A percentile compares a stretch with the other conserved stretches of the same genome.
Evolutionary conservation across 2,113 vertebrate species (phyloP).

Genomic region (Protobothrops mucrosquamatus): DNA sequence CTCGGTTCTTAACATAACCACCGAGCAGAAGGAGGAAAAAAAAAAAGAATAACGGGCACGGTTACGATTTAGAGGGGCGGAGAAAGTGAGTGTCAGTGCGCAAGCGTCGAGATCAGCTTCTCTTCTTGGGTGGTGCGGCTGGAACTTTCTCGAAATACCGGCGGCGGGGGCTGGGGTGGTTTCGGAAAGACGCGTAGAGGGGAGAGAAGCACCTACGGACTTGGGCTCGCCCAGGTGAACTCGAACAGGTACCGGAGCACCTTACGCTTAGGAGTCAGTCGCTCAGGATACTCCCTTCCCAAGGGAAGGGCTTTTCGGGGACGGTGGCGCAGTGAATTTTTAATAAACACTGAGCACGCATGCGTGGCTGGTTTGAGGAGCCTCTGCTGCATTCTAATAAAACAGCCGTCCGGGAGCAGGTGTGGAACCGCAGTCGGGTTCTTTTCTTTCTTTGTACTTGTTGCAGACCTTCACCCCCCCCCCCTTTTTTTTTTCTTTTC

Average conservation of each 20-base stretch:
- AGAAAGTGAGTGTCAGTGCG: not conserved
- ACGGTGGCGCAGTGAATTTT: conserved; percentile 66
- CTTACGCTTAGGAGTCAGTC: fast-evolving
- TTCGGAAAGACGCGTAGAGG: fast-evolving
- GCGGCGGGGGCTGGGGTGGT: not conserved
- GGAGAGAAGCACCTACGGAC: not conserved
- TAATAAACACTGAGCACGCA: conserved; percentile 2
- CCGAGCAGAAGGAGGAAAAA: not conserved
- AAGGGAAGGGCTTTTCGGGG: conserved; percentile 27
- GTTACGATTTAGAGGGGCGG: not conserved
- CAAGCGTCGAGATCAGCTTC: conserved; percentile 13
- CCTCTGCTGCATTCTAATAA: not conserved
- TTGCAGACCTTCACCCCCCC: not conserved
- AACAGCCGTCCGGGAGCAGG: not conserved
- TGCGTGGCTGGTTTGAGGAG: conserved; percentile 34
- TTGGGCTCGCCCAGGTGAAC: not conserved
- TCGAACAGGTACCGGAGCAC: fast-evolving
- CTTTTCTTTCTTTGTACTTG: not conserved
- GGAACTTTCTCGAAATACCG: conserved; percentile 69
- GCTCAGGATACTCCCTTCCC: not conserved
- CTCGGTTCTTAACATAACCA: too few species aligned
- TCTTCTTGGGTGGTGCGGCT: conserved; percentile 23
- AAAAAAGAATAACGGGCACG: not conserved
- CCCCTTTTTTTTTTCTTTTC: too few species aligned
- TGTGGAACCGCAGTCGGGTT: not conserved